These are phyloP conservation scores for Gymnoscopelus braueri DNA, from an alignment of 2,797 vertebrate species.

Conservation along the genomic window DNA sequence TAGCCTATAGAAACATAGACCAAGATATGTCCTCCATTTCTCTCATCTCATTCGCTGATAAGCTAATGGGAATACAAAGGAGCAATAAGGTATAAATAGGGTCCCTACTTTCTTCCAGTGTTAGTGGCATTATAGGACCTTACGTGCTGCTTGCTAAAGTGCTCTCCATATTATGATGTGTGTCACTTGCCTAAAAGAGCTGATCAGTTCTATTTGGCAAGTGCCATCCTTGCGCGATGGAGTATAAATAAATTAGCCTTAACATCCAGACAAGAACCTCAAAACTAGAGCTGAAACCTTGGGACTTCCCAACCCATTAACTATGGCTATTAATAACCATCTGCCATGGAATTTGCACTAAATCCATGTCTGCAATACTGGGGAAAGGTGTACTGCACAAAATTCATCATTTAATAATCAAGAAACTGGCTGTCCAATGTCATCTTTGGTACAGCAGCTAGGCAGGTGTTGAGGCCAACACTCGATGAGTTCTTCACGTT, in stretches of 20 bases:
- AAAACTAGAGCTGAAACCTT: slow-evolving; percentile 64
- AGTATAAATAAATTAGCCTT: no score
- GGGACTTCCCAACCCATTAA: slow-evolving; percentile 72
- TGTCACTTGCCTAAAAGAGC: no score
- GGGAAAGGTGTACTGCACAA: background rate
- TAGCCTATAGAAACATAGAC: background rate
- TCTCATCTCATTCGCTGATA: no score
- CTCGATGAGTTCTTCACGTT: background rate
- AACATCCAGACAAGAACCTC: slow-evolving; percentile 37
- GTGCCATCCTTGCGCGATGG: no score
- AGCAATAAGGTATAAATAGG: no score
- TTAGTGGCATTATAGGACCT: slow-evolving; percentile 5
- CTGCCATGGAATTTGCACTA: slow-evolving; percentile 10
- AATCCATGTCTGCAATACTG: background rate
- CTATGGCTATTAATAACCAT: slow-evolving; percentile 60
- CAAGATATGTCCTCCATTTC: background rate
- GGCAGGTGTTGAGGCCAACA: background rate
- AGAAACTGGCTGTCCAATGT: background rate
- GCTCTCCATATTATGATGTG: no score
- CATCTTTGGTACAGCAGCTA: background rate
- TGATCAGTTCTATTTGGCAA: no score
- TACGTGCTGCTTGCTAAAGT: slow-evolving; percentile 19
- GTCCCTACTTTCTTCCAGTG: no score
- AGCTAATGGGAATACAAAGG: no score
- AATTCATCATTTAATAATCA: background rate